Evolutionary conservation across 2,797 vertebrate species (phyloP).

Genomic region (Hipposideros larvatus): DNA sequence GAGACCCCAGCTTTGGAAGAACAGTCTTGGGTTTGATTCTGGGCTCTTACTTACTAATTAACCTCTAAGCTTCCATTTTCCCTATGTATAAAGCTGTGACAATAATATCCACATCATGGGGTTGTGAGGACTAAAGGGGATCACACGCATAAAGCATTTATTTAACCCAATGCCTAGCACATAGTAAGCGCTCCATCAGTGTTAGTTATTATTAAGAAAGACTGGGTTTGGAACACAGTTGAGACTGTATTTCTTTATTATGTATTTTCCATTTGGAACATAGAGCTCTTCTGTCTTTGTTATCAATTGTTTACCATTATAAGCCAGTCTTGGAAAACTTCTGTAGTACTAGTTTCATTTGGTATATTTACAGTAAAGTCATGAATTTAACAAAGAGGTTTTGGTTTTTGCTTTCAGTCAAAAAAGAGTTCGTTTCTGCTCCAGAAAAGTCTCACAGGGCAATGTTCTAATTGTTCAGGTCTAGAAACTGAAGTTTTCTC

Average conservation of each 20-base stretch:
- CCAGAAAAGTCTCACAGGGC: background rate
- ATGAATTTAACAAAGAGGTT: slow-evolving; percentile 28
- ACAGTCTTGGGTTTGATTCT: background rate
- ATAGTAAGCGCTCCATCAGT: background rate
- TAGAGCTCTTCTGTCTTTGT: background rate
- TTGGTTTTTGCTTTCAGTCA: slow-evolving; percentile 16
- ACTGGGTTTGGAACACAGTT: slow-evolving; percentile 10
- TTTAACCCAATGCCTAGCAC: background rate
- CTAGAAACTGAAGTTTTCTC: slow-evolving; percentile 18
- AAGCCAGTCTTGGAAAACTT: background rate
- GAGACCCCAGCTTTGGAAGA: slow-evolving; percentile 14
- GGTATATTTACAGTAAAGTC: slow-evolving; percentile 37
- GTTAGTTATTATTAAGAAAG: background rate
- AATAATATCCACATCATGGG: background rate
- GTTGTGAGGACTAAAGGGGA: background rate
- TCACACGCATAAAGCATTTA: background rate
- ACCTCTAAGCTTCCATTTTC: slow-evolving; percentile 12
- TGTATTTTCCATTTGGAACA: slow-evolving; percentile 53
- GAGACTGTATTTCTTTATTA: background rate
- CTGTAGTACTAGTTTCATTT: background rate
- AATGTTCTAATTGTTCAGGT: background rate
- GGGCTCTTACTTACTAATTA: background rate
- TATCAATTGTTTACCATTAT: background rate
- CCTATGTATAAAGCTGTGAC: background rate
- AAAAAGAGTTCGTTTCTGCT: background rate